Conservation (phyloP, 2,888 invertebrate species). For the Diadegma fenestrale region DNA sequence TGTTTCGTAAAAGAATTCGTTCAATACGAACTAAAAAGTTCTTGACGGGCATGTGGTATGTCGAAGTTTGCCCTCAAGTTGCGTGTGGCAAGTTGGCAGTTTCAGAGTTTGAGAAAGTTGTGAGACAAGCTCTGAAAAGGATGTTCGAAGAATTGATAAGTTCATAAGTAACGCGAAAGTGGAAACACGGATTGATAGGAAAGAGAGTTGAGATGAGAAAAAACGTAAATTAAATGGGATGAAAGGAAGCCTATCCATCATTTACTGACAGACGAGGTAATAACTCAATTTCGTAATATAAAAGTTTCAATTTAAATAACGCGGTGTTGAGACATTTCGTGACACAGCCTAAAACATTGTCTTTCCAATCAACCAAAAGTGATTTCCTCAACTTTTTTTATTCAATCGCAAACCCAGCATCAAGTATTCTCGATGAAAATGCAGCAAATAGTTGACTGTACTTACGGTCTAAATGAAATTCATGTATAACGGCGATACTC, state of each 20-base stretch:
- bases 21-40: background rate
- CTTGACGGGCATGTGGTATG: background rate
- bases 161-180: constrained; percentile 44
- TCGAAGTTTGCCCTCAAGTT: background rate
- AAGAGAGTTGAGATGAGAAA: background rate
- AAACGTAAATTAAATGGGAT: background rate
- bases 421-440: constrained; percentile 54
- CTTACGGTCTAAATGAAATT: constrained; percentile 50
- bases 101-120: constrained; percentile 16
- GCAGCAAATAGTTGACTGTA: constrained; percentile 21
- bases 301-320: constrained; percentile 22
- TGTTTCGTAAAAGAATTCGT: background rate
- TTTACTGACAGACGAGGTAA: constrained; percentile 20
- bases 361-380: constrained; percentile 20
- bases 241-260: constrained; percentile 3
- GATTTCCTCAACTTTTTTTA: constrained; percentile 25
- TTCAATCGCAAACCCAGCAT: constrained; percentile 60
- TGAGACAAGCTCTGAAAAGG: background rate
- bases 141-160: constrained; percentile 50
- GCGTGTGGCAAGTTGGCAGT: constrained; percentile 2
- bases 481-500: constrained; percentile 16
- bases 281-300: constrained; percentile 46
- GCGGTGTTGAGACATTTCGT: background rate
- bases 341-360: background rate
- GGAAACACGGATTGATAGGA: constrained; percentile 40